Evolutionary conservation across 2,113 vertebrate genomes (phyloP).

Genomic region (Calidris pugnax): DNA sequence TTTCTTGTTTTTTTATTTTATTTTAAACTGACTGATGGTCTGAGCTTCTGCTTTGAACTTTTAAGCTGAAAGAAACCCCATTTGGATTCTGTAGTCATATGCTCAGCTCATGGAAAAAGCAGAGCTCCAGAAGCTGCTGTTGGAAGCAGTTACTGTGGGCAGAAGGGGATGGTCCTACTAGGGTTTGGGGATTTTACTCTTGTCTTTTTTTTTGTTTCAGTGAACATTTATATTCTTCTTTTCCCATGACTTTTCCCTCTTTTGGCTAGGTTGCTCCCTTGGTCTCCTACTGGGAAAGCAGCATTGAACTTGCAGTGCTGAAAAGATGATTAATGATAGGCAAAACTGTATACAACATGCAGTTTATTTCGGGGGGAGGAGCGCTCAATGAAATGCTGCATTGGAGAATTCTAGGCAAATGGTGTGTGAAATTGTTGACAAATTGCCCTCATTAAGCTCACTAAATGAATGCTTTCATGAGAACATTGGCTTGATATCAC

Average conservation of each 20-base stretch:
- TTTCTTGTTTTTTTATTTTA: not conserved
- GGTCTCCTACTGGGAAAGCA: slow-evolving; percentile 52
- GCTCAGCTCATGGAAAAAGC: not conserved
- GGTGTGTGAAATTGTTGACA: slow-evolving; percentile 83
- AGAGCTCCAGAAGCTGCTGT: not conserved
- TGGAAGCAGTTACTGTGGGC: not conserved
- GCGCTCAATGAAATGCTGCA: slow-evolving; percentile 37
- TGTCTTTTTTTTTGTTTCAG: not conserved
- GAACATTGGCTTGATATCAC: slow-evolving; percentile 57
- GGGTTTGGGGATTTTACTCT: not conserved
- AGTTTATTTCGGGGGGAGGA: slow-evolving; percentile 68
- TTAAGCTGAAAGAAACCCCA: not conserved
- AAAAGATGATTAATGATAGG: slow-evolving; percentile 78
- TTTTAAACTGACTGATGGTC: not conserved
- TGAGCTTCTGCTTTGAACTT: not conserved
- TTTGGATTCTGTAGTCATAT: not conserved
- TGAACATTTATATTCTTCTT: slow-evolving; percentile 37
- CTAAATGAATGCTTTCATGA: slow-evolving; percentile 66
- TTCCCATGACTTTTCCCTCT: slow-evolving; percentile 51
- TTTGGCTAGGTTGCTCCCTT: slow-evolving; percentile 43
- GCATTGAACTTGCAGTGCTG: slow-evolving; percentile 63
- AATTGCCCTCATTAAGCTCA: slow-evolving; percentile 80
- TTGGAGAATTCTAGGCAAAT: slow-evolving; percentile 75
- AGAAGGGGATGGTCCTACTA: not conserved
- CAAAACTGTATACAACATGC: slow-evolving; percentile 61